These are phyloP conservation scores for Rhizoglyphus robini DNA, from an alignment of 1,140 invertebrate genomes.

Conservation along the genomic window DNA sequence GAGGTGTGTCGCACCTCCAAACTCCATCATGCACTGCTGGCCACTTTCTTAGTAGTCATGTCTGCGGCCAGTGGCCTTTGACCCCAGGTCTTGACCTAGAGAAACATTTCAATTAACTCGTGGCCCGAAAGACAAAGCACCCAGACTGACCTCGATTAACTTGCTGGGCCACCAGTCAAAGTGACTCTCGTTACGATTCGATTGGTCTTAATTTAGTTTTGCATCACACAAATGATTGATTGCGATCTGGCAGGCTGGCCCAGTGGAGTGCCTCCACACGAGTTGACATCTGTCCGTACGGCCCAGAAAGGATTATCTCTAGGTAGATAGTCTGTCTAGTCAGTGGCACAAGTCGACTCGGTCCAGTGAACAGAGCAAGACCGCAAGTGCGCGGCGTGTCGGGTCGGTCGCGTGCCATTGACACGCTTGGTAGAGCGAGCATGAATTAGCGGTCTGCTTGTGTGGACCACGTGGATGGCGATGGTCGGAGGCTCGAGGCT, in stretches of 20 bases:
- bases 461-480: not conserved
- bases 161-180: not conserved
- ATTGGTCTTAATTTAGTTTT: constrained; percentile 2
- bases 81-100: too few species aligned
- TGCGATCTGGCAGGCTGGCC: not conserved
- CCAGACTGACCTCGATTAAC: not conserved
- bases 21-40: too few species aligned
- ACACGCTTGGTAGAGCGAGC: not conserved
- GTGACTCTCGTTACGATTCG: constrained; percentile 1
- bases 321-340: too few species aligned
- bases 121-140: too few species aligned
- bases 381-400: constrained; percentile 7
- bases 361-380: not conserved
- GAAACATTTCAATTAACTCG: constrained; percentile 4
- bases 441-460: not conserved
- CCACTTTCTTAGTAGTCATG: too few species aligned
- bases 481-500: not conserved
- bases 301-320: not conserved
- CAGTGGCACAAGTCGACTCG: not conserved
- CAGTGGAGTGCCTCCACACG: not conserved
- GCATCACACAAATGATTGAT: not conserved
- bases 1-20: too few species aligned
- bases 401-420: constrained; percentile 4
- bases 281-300: not conserved
- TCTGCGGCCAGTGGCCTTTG: too few species aligned